Conservation (phyloP, 2,888 invertebrate genomes). For the Lottia gigantea region DNA sequence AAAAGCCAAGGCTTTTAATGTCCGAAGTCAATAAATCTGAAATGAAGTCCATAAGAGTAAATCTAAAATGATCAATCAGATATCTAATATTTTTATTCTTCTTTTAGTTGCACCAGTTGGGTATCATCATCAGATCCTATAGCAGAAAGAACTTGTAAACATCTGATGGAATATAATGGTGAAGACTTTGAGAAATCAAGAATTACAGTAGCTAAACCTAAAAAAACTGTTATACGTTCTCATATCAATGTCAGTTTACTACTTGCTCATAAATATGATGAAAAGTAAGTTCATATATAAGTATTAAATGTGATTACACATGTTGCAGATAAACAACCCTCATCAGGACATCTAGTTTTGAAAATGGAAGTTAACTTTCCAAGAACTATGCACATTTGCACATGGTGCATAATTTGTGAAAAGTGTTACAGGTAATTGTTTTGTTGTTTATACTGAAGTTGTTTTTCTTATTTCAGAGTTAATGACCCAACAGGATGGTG, state of each 20-base stretch:
- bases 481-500: constrained; percentile 61
- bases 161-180: constrained; percentile 56
- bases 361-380: too few species aligned
- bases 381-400: too few species aligned
- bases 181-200: constrained; percentile 55
- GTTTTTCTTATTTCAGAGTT: constrained; percentile 13
- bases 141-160: constrained; percentile 57
- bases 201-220: constrained; percentile 39
- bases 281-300: constrained; percentile 38
- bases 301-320: too few species aligned
- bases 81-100: not conserved
- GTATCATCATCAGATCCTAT: constrained; percentile 40
- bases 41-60: too few species aligned
- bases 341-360: too few species aligned
- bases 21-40: too few species aligned
- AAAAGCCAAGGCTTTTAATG: too few species aligned
- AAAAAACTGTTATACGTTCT: constrained; percentile 37
- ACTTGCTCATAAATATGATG: constrained; percentile 61
- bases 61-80: too few species aligned
- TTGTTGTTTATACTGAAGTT: too few species aligned
- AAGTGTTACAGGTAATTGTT: too few species aligned
- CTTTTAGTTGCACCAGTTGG: constrained; percentile 47
- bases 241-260: constrained; percentile 50
- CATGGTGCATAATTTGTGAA: too few species aligned
- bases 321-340: too few species aligned